Evolutionary conservation across 1,140 invertebrate species (phyloP), one percentile per base, ranked within the genome.

Genomic region (Saxidomus purpurata): DNA sequence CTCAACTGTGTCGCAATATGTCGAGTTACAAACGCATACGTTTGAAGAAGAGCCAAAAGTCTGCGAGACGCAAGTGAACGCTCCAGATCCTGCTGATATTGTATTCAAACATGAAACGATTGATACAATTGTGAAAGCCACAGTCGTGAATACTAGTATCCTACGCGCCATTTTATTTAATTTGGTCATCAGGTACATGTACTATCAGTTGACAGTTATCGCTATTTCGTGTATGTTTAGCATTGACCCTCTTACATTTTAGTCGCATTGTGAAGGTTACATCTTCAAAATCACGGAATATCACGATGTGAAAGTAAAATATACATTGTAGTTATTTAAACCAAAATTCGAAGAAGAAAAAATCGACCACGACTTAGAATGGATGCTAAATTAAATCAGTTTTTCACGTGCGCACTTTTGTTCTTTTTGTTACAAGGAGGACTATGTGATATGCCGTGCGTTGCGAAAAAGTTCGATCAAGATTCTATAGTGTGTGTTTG

Each of bases 401-500:
- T 43, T 43, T 15, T n/a, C 59, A 28, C 15, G 4, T 28, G 8
- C 28, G 59, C 25, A 59, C 8, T 22, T 63, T 19, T 55, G 3
- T 55, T 55, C 34, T 74, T 55, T 2, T 8, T 80, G 17, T 59
- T 34, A 22, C 61, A 31, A 31, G n/a, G n/a, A 40, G 61, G 15
- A 36, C 13, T 40, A 8, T 31, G 63, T 71, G 38, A 61, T 43
- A 36, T 38, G 28, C 87, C 87, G n/a, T 89, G 87, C 55, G 25
- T 59, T n/a, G 19, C 87, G 9, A 59, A 1, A 11, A 25, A 28
- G 25, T 89, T 74, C 59, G 87, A 61, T 47, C 79, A 89, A 36
- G 80, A 83, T 61, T 89, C 87, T 0, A 25, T 89, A 43, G 80
- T 89, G 4, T 89, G 87, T 52, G 87, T 89, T n/a, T 89, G 87